phyloP scores from a whole-genome alignment of 2,797 vertebrate genomes.

The Cottoperca gobio region DNA sequence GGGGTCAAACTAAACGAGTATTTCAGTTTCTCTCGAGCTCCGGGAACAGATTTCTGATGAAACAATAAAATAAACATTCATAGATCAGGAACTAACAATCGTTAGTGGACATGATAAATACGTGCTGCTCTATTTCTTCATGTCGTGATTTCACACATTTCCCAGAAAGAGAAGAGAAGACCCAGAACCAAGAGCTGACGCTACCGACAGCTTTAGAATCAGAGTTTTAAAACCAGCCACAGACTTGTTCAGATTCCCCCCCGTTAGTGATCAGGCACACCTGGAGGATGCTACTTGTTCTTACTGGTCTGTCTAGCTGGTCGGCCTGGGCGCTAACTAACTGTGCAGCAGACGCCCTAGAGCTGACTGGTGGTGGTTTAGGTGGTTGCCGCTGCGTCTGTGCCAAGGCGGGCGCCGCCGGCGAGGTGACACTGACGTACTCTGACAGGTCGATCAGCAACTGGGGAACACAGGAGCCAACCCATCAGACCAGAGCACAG shows the following conservation, averaged over 20 bases:
- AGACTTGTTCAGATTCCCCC: conserved; percentile 2
- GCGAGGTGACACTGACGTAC: conserved; percentile 70
- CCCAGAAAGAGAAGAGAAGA: neutral
- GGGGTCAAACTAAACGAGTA: neutral
- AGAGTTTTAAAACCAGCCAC: neutral
- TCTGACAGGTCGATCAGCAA: conserved; percentile 81
- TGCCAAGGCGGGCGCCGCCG: conserved; percentile 39
- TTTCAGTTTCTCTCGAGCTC: neutral
- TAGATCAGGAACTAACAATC: neutral
- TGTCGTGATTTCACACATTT: neutral
- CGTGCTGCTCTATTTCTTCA: no score
- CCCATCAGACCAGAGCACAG: conserved; percentile 69
- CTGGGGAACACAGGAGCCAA: conserved; percentile 80
- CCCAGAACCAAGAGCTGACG: conserved; percentile 3
- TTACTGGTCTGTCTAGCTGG: conserved; percentile 67
- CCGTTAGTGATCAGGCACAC: conserved; percentile 61
- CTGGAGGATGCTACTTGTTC: conserved; percentile 33
- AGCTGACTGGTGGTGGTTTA: conserved; percentile 70
- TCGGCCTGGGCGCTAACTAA: conserved; percentile 58
- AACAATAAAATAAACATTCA: no score
- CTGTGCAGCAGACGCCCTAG: conserved; percentile 43
- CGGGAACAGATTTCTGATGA: neutral
- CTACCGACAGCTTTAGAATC: no score
- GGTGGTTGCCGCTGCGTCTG: conserved; percentile 65
- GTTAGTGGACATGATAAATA: no score